Conservation (phyloP, 2,888 invertebrate species). For the Apodemia duryi region DNA sequence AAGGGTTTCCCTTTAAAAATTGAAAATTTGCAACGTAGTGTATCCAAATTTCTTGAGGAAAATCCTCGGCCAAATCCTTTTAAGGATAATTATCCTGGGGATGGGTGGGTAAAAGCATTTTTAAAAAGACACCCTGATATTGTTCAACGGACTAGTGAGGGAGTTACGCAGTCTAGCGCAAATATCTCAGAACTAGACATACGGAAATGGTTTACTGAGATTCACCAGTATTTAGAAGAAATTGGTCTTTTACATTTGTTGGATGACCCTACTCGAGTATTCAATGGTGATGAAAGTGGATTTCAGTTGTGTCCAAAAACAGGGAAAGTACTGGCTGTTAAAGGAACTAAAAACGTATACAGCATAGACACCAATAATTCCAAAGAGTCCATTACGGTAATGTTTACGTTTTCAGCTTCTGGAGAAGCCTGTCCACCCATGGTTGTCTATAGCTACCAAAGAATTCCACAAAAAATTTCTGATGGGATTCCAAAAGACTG, state of each 20-base stretch:
- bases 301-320: slow-evolving; percentile 23
- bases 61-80: slow-evolving; percentile 25
- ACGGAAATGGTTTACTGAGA: slow-evolving; percentile 20
- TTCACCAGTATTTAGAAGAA: slow-evolving; percentile 26
- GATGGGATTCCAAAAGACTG: slow-evolving; percentile 34
- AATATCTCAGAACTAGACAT: slow-evolving; percentile 23
- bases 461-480: neutral
- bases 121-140: neutral
- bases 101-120: slow-evolving; percentile 19
- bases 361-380: slow-evolving; percentile 30
- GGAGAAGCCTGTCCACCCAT: slow-evolving; percentile 33
- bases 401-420: slow-evolving; percentile 37
- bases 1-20: slow-evolving; percentile 24
- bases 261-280: too few relatives aligned
- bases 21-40: slow-evolving; percentile 17
- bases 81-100: slow-evolving; percentile 22
- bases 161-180: slow-evolving; percentile 20
- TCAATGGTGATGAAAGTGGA: too few relatives aligned
- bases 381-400: slow-evolving; percentile 36
- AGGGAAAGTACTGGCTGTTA: slow-evolving; percentile 29
- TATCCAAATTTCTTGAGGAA: too few relatives aligned
- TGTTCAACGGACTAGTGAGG: slow-evolving; percentile 16
- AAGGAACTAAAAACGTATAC: slow-evolving; percentile 36
- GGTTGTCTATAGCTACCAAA: slow-evolving; percentile 29
- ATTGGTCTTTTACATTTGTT: slow-evolving; percentile 11